Evolutionary conservation across 2,888 invertebrate genomes (phyloP).

Genomic region (Drosophila kanekoi): DNA sequence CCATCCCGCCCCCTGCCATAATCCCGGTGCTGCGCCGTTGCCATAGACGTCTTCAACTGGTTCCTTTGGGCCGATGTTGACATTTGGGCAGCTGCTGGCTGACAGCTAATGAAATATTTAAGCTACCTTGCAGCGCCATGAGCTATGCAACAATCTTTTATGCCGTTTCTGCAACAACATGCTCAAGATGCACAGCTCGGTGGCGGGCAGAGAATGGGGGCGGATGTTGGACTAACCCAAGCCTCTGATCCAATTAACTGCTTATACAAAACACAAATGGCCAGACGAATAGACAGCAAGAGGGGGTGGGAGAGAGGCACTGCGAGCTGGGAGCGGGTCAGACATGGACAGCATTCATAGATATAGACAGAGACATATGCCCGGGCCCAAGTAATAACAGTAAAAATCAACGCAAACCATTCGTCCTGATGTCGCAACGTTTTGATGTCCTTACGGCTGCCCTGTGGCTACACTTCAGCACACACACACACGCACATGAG

Average conservation of each 20-base stretch:
- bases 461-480: conserved; percentile 59
- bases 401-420: conserved; percentile 75
- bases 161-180: conserved; percentile 39
- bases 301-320: not conserved
- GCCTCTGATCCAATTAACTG: conserved; percentile 81
- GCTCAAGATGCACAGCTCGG: conserved; percentile 23
- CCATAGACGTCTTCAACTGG: conserved; percentile 15
- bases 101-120: conserved; percentile 73
- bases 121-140: conserved; percentile 53
- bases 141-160: conserved; percentile 68
- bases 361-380: conserved; percentile 64
- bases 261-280: conserved; percentile 77
- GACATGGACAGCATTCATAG: conserved; percentile 44
- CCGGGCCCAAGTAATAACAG: conserved; percentile 63
- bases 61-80: conserved; percentile 53
- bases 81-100: conserved; percentile 55
- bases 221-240: conserved; percentile 6
- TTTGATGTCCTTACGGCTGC: conserved; percentile 54
- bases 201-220: not conserved
- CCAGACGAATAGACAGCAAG: conserved; percentile 49
- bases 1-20: not conserved
- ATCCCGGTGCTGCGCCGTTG: not conserved
- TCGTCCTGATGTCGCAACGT: conserved; percentile 47
- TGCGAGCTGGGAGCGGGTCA: conserved; percentile 9
- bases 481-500: conserved; percentile 18